phyloP scores from a whole-genome alignment of 2,888 invertebrate species.

The Andrena dorsata region DNA sequence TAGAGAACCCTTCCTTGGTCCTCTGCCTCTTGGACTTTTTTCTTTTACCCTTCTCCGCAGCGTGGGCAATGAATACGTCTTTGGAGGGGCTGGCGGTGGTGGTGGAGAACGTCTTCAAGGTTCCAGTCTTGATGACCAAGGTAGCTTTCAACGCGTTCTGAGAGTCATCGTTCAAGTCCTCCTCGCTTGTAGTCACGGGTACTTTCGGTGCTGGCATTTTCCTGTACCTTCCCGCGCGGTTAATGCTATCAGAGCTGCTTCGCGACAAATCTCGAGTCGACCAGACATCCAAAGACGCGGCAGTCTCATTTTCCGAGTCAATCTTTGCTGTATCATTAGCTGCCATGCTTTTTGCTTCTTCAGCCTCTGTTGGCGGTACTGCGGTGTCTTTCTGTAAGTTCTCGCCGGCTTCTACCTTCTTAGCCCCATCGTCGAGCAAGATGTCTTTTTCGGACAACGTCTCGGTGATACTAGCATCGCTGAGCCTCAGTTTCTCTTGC shows the following conservation, averaged over 20 bases:
- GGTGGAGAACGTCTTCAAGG: conserved; percentile 78
- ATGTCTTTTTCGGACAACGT: background rate
- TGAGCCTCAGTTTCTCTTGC: conserved; percentile 61
- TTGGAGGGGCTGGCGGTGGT: conserved; percentile 71
- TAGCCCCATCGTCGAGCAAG: background rate
- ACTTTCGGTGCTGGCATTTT: conserved; percentile 86
- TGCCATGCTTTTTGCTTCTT: background rate
- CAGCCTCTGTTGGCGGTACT: background rate
- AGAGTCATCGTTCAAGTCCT: conserved; percentile 58
- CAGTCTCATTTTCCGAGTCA: conserved; percentile 19
- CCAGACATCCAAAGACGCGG: conserved; percentile 11
- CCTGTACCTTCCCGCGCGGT: conserved; percentile 86
- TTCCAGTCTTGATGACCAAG: conserved; percentile 85
- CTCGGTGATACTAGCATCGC: conserved; percentile 6
- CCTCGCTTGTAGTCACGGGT: conserved; percentile 76
- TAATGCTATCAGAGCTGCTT: conserved; percentile 74
- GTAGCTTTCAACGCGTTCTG: conserved; percentile 85
- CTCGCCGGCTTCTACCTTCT: background rate
- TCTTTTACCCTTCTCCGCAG: conserved; percentile 65
- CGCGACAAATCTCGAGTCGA: conserved; percentile 62
- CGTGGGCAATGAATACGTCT: conserved; percentile 74
- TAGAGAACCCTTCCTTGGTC: conserved; percentile 79
- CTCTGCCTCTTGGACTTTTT: conserved; percentile 69
- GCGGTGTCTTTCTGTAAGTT: background rate
- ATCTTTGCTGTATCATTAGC: background rate